Conservation (phyloP, 92 coral and sea anemone genomes). For the Diadumene lineata region DNA sequence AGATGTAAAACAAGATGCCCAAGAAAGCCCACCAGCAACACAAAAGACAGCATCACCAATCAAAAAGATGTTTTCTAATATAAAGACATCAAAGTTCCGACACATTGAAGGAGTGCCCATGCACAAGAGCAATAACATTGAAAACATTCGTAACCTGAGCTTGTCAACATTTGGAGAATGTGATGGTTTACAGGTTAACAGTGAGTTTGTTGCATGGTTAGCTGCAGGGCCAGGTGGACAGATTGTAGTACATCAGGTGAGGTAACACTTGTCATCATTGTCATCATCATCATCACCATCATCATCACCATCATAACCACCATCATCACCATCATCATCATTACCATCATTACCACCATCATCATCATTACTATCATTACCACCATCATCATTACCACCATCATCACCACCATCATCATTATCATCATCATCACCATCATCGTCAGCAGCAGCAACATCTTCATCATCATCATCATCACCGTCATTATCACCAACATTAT, state of each 20-base stretch:
- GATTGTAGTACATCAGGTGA: constrained; percentile 82
- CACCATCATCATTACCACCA: no score
- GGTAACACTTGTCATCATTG: no score
- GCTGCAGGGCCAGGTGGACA: constrained; percentile 94
- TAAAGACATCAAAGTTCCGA: constrained; percentile 78
- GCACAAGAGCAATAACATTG: constrained; percentile 91
- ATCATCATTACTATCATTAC: no score
- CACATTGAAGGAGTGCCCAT: constrained; percentile 81
- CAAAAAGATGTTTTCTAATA: constrained; percentile 67
- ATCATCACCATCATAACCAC: no score
- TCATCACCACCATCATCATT: no score
- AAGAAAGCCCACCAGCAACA: background rate
- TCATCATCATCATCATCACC: no score
- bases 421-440: no score
- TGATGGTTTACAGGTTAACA: constrained; percentile 87
- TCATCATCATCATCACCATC: no score
- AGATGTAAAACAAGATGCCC: background rate
- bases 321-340: no score
- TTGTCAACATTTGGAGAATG: constrained; percentile 89
- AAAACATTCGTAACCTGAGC: constrained; percentile 86
- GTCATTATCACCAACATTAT: no score
- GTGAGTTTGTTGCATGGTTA: constrained; percentile 76
- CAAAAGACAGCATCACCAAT: constrained; percentile 49
- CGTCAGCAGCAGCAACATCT: no score
- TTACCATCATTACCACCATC: no score